A percentile compares a stretch with the other conserved stretches of the same genome.
These are phyloP conservation scores for Serilophus lunatus DNA, from an alignment of 2,113 vertebrate genomes.

Conservation along the genomic window DNA sequence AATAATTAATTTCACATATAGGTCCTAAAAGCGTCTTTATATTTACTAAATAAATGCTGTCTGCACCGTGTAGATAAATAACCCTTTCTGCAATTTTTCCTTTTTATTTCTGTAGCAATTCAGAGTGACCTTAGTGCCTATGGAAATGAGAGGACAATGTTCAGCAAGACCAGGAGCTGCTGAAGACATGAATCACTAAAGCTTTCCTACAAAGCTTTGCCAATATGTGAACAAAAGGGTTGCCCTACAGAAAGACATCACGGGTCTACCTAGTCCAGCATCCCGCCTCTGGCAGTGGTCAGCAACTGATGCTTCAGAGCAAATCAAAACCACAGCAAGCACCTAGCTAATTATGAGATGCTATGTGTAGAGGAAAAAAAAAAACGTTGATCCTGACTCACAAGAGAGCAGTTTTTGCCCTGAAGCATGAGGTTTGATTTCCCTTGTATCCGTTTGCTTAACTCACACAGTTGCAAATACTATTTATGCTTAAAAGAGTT, in stretches of 20 bases:
- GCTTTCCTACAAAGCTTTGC: conserved; percentile 41
- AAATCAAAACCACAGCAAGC: conserved; percentile 53
- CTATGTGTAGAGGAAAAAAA: neutral
- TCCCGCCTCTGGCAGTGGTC: neutral
- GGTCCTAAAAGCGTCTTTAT: neutral
- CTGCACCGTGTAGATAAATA: neutral
- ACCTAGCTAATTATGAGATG: conserved; percentile 50
- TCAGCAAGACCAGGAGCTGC: neutral
- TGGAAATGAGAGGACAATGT: conserved; percentile 14
- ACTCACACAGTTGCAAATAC: conserved; percentile 59
- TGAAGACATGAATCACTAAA: conserved; percentile 1
- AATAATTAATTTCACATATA: neutral
- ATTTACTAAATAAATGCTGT: neutral
- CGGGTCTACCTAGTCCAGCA: neutral
- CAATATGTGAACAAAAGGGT: conserved; percentile 12
- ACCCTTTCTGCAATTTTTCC: neutral
- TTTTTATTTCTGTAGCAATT: neutral
- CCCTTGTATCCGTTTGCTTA: conserved; percentile 61
- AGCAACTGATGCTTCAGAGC: conserved; percentile 35
- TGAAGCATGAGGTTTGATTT: conserved; percentile 53
- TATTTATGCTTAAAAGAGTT: conserved; percentile 60
- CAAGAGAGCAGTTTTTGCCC: conserved; percentile 66
- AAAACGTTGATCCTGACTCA: conserved; percentile 52
- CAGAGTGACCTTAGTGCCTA: neutral
- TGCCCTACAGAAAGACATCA: conserved; percentile 31